Base-by-base conservation (phyloP, 2,888 invertebrate species). In the Entomobrya multifasciata region DNA sequence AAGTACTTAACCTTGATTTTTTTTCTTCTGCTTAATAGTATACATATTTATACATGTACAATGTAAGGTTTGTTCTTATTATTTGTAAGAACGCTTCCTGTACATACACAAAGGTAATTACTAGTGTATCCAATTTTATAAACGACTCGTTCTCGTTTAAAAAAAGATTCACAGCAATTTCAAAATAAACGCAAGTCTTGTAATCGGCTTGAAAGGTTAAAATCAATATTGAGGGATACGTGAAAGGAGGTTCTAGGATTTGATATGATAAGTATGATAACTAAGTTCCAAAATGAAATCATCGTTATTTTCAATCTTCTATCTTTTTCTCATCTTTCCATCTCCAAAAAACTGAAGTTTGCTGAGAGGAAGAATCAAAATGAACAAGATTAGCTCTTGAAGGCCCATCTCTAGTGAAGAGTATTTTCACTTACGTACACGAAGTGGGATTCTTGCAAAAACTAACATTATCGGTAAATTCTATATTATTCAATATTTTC, bases 1-100 rank as follows among this genome's bases (percentile, higher is more conserved):
- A 47, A 78, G 44, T 78, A 77, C 30, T 80, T 80, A 80, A 80
- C 80, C 80, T 80, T 80, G 80, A 80, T 80, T 80, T 60, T 74
- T 49, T 62, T 78, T 47, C 44, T 62, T 78, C 17, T 22, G 8
- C 25, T 65, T 47, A 36, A 36, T 36, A 36, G 36, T 36, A 36
- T 6, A 36, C 36, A 36, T 36, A n/a, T n/a, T n/a, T n/a, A n/a
- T n/a, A n/a, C n/a, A n/a, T n/a, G n/a, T n/a, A n/a, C n/a, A n/a
- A n/a, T n/a, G n/a, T n/a, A n/a, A n/a, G 17, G 5, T n/a, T 41
- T 36, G 36, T 41, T 1, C 65, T 65, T 65, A 25, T 10, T 41
- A 20, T 20, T 27, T 15, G 2, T 62, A 30, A n/a, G n/a, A 52
- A 52, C 13, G 22, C 20, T 36, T 65, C 17, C 8, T 36, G 36